Conservation (phyloP, 2,888 invertebrate genomes). For the Nebria brevicollis region DNA sequence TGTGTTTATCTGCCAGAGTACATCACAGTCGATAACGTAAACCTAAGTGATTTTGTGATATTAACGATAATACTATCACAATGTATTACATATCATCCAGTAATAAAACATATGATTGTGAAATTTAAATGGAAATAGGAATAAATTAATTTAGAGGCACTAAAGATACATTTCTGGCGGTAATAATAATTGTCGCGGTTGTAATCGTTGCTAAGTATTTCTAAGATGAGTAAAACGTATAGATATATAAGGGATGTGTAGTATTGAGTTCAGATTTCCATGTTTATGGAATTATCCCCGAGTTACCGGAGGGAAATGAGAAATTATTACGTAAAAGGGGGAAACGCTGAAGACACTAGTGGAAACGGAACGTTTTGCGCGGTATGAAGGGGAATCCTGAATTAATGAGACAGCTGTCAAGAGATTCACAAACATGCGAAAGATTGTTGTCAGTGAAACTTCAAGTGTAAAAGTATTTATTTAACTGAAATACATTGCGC, state of each 20-base stretch:
- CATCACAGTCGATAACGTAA: neutral
- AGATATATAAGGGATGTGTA: neutral
- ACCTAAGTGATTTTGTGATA: neutral
- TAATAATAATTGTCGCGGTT: no score
- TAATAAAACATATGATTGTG: no score
- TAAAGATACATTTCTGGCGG: no score
- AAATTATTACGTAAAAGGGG: slow-evolving; percentile 26
- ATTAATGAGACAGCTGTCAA: slow-evolving; percentile 42
- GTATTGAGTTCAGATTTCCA: slow-evolving; percentile 33
- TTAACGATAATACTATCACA: neutral
- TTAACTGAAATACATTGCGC: neutral
- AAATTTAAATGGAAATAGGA: no score
- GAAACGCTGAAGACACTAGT: neutral
- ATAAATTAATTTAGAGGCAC: no score
- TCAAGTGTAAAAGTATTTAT: neutral
- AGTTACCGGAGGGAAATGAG: slow-evolving; percentile 36
- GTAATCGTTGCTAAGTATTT: no score
- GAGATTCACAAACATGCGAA: slow-evolving; percentile 27
- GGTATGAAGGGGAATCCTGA: slow-evolving; percentile 5
- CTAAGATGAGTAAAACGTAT: neutral
- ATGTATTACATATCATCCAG: neutral
- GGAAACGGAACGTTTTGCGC: neutral
- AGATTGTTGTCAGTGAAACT: slow-evolving; percentile 26
- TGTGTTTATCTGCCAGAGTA: neutral
- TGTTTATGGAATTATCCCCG: slow-evolving; percentile 37